Evolutionary conservation across 92 coral and sea anemone genomes (phyloP).

Genomic region (Palythoa grandiflora): DNA sequence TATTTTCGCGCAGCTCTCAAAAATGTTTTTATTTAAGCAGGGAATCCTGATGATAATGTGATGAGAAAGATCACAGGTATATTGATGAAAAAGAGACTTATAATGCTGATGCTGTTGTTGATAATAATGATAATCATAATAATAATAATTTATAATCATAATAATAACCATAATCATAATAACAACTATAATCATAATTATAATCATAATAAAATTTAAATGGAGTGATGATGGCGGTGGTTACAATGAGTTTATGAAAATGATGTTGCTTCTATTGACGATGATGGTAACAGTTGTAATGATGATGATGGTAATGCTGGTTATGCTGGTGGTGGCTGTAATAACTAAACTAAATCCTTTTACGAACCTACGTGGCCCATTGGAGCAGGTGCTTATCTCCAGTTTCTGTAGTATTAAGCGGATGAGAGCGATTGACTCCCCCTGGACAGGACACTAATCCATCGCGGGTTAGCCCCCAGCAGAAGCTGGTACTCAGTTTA

Average conservation of each 20-base stretch:
- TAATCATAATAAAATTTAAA: background rate
- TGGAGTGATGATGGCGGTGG: background rate
- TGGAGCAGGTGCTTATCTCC: too few relatives aligned
- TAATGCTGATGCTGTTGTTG: background rate
- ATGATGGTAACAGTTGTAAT: background rate
- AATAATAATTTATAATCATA: background rate
- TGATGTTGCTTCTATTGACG: background rate
- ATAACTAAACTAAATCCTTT: too few relatives aligned
- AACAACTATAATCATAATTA: background rate
- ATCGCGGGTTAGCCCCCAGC: background rate
- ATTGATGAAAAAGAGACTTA: background rate
- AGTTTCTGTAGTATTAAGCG: too few relatives aligned
- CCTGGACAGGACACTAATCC: background rate
- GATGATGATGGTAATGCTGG: background rate
- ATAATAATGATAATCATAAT: background rate
- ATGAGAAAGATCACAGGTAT: too few relatives aligned
- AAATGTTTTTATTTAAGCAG: too few relatives aligned
- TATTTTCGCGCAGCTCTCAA: too few relatives aligned
- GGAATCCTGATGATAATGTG: too few relatives aligned
- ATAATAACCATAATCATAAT: background rate
- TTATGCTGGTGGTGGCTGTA: too few relatives aligned
- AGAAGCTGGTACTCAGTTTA: too few relatives aligned
- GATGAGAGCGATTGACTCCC: too few relatives aligned
- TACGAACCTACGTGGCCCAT: too few relatives aligned
- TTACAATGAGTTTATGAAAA: too few relatives aligned